Conservation (phyloP, 1,140 invertebrate species). For the Lepidotrigona ventralis region DNA sequence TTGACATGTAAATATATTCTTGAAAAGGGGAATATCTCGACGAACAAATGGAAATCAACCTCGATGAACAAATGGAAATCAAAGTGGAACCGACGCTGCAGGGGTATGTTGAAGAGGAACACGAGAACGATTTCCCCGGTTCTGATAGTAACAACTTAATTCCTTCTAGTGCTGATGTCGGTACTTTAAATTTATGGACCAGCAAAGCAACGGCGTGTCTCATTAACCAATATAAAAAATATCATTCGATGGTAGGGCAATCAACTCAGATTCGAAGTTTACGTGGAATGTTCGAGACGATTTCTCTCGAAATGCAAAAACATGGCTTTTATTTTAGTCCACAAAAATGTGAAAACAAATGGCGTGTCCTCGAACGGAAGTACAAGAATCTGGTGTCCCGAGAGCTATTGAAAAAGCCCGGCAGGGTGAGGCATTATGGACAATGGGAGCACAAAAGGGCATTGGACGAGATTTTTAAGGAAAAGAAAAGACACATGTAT, state of each 20-base stretch:
- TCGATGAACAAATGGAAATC: conserved; percentile 59
- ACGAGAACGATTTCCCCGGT: conserved; percentile 54
- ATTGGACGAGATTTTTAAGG: conserved; percentile 71
- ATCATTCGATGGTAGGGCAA: conserved; percentile 70
- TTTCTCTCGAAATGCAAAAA: conserved; percentile 73
- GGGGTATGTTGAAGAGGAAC: conserved; percentile 61
- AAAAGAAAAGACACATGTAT: conserved; percentile 65
- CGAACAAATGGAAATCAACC: conserved; percentile 56
- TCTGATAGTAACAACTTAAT: conserved; percentile 49
- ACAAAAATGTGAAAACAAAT: conserved; percentile 74
- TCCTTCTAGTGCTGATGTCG: conserved; percentile 55
- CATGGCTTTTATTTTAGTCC: conserved; percentile 71
- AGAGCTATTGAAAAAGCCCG: conserved; percentile 70
- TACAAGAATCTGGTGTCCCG: conserved; percentile 71
- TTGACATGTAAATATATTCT: conserved; percentile 32
- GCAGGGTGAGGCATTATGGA: conserved; percentile 70
- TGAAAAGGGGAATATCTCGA: conserved; percentile 42
- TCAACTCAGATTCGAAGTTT: conserved; percentile 70
- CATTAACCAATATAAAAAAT: conserved; percentile 73
- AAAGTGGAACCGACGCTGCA: conserved; percentile 64
- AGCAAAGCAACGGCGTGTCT: conserved; percentile 72
- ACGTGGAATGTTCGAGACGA: conserved; percentile 75
- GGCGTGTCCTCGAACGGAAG: conserved; percentile 72
- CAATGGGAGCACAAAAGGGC: conserved; percentile 72
- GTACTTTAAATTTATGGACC: conserved; percentile 69